Evolutionary conservation across 2,797 vertebrate species (phyloP).

Genomic region (Graptemys geographica): DNA sequence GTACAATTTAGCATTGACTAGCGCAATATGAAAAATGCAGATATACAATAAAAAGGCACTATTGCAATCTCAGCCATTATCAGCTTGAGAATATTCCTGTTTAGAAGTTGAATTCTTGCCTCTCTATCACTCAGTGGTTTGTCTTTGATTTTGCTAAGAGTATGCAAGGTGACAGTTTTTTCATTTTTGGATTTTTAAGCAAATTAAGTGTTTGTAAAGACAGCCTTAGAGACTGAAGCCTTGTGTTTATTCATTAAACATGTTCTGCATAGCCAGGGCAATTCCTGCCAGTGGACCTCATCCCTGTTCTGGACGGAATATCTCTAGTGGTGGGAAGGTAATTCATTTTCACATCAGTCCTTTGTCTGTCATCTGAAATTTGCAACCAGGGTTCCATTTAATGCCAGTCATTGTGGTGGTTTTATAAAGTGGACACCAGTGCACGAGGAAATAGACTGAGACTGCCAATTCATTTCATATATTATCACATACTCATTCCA

Average conservation of each 20-base stretch:
- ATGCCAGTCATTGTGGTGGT: neutral
- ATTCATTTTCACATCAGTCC: neutral
- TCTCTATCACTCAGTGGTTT: neutral
- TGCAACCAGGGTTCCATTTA: neutral
- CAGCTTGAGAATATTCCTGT: neutral
- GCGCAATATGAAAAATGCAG: fast-evolving
- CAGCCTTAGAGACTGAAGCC: neutral
- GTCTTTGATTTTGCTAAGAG: neutral
- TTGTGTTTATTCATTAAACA: neutral
- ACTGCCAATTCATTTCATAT: neutral
- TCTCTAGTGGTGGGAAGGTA: neutral
- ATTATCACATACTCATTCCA: neutral
- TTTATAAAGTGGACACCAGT: slow-evolving; percentile 7
- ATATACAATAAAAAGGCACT: neutral
- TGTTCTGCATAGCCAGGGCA: neutral
- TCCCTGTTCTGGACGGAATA: neutral
- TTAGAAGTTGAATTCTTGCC: neutral
- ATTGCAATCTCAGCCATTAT: neutral
- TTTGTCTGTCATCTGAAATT: neutral
- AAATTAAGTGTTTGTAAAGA: neutral
- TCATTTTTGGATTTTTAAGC: neutral
- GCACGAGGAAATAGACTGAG: neutral
- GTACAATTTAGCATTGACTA: neutral
- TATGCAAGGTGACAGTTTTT: neutral
- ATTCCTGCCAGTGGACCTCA: neutral